phyloP scores from a whole-genome alignment of 2,888 invertebrate species.

The Megalurothrips usitatus region DNA sequence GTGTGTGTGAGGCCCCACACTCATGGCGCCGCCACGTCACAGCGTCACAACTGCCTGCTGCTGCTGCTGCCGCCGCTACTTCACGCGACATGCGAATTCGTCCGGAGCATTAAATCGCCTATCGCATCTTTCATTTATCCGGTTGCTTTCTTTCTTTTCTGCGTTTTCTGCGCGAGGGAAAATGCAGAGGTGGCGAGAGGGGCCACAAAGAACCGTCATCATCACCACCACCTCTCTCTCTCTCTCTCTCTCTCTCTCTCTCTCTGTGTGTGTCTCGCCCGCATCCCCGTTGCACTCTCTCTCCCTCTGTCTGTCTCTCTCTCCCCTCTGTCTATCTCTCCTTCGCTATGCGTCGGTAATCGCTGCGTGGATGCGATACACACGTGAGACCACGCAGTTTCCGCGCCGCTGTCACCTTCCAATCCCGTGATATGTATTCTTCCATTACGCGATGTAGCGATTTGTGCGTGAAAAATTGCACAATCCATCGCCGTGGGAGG shows the following conservation, averaged over 20 bases:
- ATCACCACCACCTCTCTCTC: background rate
- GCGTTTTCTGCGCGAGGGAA: no score
- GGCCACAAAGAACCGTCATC: no score
- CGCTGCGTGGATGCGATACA: background rate
- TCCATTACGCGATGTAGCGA: conserved; percentile 2
- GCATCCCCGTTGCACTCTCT: no score
- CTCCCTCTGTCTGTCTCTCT: background rate
- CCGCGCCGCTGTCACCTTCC: background rate
- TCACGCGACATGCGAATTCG: no score
- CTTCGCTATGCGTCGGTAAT: background rate
- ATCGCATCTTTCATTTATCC: no score
- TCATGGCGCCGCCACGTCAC: background rate
- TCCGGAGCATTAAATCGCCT: no score
- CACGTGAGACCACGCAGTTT: background rate
- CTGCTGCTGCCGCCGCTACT: background rate
- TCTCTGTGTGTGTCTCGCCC: background rate
- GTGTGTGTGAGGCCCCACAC: background rate
- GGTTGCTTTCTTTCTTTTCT: no score
- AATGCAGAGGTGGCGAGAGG: no score
- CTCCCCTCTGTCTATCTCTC: background rate
- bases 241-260: conserved; percentile 1
- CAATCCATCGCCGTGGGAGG: background rate
- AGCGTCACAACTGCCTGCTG: no score
- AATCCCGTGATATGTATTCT: background rate
- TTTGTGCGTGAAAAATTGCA: conserved; percentile 5